Percentiles rank a stretch among this genome's conserved stretches.
Conservation (phyloP, 2,888 invertebrate genomes). For the Periphyllus acericola region DNA sequence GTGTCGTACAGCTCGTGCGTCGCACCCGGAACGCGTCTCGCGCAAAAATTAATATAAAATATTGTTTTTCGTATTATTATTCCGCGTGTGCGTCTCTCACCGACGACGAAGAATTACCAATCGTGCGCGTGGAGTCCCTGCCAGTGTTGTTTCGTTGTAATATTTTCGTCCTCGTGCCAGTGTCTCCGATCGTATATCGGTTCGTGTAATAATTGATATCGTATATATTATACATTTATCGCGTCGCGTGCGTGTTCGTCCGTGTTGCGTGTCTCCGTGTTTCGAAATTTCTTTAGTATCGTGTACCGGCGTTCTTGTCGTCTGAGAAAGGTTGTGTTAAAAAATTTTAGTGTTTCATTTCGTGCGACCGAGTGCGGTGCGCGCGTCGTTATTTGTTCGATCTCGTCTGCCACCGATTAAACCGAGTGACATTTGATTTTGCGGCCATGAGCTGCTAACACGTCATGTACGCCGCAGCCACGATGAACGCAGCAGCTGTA, state of each 20-base stretch:
- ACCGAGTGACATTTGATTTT: conserved; percentile 54
- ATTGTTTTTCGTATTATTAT: neutral
- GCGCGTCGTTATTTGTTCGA: neutral
- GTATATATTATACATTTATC: too few relatives aligned
- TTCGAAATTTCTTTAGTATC: neutral
- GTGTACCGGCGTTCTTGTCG: too few relatives aligned
- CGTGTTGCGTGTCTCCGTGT: neutral
- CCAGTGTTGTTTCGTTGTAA: neutral
- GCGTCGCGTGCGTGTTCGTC: conserved; percentile 47
- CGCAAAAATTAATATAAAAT: neutral
- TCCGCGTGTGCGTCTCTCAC: conserved; percentile 34
- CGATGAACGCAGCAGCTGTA: conserved; percentile 86
- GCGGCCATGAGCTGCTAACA: conserved; percentile 68
- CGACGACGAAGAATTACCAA: neutral
- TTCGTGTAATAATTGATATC: neutral
- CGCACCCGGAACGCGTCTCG: neutral
- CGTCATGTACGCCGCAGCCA: conserved; percentile 87
- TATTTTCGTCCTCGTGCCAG: neutral
- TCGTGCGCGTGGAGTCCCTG: neutral
- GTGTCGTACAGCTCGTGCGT: neutral
- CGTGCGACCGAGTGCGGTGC: neutral
- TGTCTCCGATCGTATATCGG: neutral
- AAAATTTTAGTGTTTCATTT: neutral
- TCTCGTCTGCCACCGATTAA: conserved; percentile 4
- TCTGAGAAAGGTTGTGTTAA: too few relatives aligned